These are phyloP conservation scores for Selenia dentaria DNA, from an alignment of 2,888 invertebrate species.

Conservation along the genomic window DNA sequence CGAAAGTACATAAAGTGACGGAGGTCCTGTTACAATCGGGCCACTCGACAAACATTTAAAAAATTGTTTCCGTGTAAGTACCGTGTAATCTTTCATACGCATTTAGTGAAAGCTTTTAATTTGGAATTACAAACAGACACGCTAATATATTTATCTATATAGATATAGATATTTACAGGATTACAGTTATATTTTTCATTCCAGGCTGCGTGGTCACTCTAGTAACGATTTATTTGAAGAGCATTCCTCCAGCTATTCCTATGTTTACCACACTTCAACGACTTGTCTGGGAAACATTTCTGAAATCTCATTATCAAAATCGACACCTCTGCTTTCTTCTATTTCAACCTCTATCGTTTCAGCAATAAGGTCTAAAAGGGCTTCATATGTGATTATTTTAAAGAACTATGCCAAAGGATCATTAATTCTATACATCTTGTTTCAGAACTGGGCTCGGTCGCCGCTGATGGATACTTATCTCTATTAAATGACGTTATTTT, in stretches of 20 bases:
- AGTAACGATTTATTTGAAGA: slow-evolving; percentile 25
- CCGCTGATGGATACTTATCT: slow-evolving; percentile 51
- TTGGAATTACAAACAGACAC: too few relatives aligned
- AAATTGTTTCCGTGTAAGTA: too few relatives aligned
- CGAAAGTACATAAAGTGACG: too few relatives aligned
- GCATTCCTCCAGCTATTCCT: slow-evolving; percentile 34
- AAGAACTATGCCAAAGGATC: slow-evolving; percentile 28
- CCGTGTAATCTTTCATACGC: too few relatives aligned
- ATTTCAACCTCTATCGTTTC: slow-evolving; percentile 13
- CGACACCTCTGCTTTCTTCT: background rate
- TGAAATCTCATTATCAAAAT: slow-evolving; percentile 27
- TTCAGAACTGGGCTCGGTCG: slow-evolving; percentile 47
- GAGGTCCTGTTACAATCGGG: too few relatives aligned
- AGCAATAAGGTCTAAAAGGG: slow-evolving; percentile 9
- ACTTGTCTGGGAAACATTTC: slow-evolving; percentile 34
- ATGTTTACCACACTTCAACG: slow-evolving; percentile 33
- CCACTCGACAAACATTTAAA: too few relatives aligned
- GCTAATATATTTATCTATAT: too few relatives aligned
- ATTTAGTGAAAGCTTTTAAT: too few relatives aligned
- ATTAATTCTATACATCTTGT: slow-evolving; percentile 44
- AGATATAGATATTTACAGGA: too few relatives aligned
- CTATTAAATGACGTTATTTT: slow-evolving; percentile 48
- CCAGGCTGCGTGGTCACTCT: slow-evolving; percentile 23
- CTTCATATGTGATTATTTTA: background rate
- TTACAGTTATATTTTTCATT: too few relatives aligned